Percentiles rank a stretch among this genome's conserved stretches.
phyloP scores from a whole-genome alignment of 1,140 invertebrate species.

The Hypsibius dujardini region DNA sequence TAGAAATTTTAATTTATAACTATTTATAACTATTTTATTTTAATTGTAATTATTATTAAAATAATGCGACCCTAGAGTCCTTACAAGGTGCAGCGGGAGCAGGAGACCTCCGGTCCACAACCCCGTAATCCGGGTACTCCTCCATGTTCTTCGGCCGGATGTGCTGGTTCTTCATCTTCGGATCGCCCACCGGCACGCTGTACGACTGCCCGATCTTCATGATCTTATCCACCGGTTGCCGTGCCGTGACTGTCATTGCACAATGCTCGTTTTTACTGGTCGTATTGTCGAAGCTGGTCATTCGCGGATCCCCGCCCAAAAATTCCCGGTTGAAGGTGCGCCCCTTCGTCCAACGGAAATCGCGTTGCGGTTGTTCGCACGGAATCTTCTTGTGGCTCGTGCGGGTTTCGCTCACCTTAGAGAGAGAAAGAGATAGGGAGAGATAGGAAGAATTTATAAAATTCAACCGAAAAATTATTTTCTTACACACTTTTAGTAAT shows the following conservation, averaged over 20 bases:
- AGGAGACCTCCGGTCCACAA: background rate
- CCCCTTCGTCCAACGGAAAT: background rate
- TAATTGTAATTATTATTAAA: too few relatives aligned
- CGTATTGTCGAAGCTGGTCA: background rate
- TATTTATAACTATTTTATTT: too few relatives aligned
- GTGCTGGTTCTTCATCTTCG: background rate
- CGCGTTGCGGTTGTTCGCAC: background rate
- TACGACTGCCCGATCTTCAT: background rate
- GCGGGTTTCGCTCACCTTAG: background rate
- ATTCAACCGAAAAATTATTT: too few relatives aligned
- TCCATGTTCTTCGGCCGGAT: background rate
- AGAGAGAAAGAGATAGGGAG: too few relatives aligned
- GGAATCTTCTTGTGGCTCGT: background rate
- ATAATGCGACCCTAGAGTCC: background rate
- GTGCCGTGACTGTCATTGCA: background rate
- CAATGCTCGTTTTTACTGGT: background rate
- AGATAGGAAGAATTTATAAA: too few relatives aligned
- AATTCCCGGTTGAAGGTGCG: background rate
- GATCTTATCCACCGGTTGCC: background rate
- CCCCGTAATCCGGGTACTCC: background rate
- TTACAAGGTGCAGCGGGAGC: background rate
- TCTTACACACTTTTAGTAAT: too few relatives aligned
- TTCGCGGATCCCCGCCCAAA: background rate
- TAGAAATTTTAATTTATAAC: too few relatives aligned
- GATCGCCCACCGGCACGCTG: background rate